These are phyloP conservation scores for Coelopa frigida DNA, from an alignment of 1,140 invertebrate species.

Conservation along the genomic window DNA sequence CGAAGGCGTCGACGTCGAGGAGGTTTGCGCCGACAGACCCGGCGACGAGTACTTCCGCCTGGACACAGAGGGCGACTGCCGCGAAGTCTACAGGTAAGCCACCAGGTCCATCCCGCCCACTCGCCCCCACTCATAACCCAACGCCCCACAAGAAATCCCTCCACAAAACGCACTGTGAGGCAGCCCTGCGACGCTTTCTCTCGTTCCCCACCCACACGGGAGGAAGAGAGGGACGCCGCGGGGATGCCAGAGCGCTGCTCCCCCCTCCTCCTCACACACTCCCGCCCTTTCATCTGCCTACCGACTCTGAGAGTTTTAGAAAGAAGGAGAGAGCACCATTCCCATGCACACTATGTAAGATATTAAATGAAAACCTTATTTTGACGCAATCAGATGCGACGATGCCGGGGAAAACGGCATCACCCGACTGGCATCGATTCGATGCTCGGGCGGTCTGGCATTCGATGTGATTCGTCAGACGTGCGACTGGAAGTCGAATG, in stretches of 20 bases:
- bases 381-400: conserved; percentile 68
- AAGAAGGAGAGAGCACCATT: not conserved
- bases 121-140: too few relatives aligned
- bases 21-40: conserved; percentile 76
- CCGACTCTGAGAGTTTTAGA: not conserved
- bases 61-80: conserved; percentile 75
- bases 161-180: too few relatives aligned
- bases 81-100: conserved; percentile 82
- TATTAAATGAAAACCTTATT: conserved; percentile 19
- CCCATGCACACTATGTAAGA: not conserved
- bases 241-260: too few relatives aligned
- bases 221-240: too few relatives aligned
- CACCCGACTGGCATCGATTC: conserved; percentile 75
- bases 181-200: too few relatives aligned
- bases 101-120: too few relatives aligned
- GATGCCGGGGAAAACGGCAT: conserved; percentile 76
- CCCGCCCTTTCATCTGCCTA: too few relatives aligned
- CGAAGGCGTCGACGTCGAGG: conserved; percentile 65
- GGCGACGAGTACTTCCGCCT: conserved; percentile 86
- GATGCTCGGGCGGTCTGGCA: conserved; percentile 81
- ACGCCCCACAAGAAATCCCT: too few relatives aligned
- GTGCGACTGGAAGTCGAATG: conserved; percentile 92
- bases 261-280: too few relatives aligned
- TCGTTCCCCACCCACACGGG: too few relatives aligned
- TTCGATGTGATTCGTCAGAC: conserved; percentile 93